Base-by-base conservation (phyloP, 2,797 vertebrate species). In the Cercopithecus petaurista region DNA sequence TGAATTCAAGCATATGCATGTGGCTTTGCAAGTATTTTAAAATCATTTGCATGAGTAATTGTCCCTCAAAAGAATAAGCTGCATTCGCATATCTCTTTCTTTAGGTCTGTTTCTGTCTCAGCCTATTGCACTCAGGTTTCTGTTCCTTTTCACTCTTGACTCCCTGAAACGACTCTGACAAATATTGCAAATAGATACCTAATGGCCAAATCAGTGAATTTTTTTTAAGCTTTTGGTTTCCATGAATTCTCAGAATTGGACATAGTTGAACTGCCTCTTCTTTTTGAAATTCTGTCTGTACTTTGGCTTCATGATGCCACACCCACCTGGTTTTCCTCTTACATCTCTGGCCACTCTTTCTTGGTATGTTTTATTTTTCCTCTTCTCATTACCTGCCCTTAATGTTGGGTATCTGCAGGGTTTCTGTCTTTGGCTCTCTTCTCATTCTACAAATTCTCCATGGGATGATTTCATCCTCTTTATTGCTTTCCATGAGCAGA, bases 21-120 rank as follows among this genome's bases (percentile, higher is more conserved):
- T 80, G 39, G 50, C 10, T 90, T 95, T 59, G n/a, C 11, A 41
- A 72, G 52, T 73, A 55, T 95, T 95, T 95, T 30, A 73, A 95
- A 81, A 61, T 83, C 64, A 91, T 61, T 86, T 92, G 30, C n/a
- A 72, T 4, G 15, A 39, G 3, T 83, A 52, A n/a, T 52, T 92
- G 41, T 86, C 76, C 84, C 75, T 80, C 36, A 26, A 88, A 72
- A 59, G 33, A 48, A 70, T 24, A 57, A 24, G 19, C 22, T 57
- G 26, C 36, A 39, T 80, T 48, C 6, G 1, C 41, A 10, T 22
- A 2, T 93, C 30, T 86, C 6, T 93, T 93, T 77, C 61, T 36
- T 72, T 33, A 87, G 73, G 33, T 73, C 64, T 86, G 21, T 36
- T 50, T 73, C 28, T 17, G 13, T 75, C 22, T 82, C 15, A 21